Evolutionary conservation across 2,888 invertebrate species (phyloP), one percentile per base, ranked within the genome.

Genomic region (Andrena flavipes): DNA sequence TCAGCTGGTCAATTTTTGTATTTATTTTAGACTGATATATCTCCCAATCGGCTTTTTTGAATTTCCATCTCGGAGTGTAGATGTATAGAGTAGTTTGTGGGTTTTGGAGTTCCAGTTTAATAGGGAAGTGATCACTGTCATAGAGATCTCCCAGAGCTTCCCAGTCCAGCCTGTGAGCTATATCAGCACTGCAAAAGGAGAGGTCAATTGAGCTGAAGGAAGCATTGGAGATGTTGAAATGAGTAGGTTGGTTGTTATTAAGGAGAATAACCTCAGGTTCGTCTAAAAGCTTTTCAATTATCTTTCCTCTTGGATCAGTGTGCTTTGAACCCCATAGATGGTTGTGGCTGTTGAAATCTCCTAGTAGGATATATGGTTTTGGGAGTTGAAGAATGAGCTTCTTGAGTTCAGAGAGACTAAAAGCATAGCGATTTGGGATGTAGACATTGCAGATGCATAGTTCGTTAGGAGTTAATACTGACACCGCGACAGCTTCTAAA

Each of bases 301-400:
- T 65, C 76, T 82, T 85, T 35, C 88, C 88, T 77, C 82, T 75
- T 2, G 63, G n/a, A 56, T 86, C 79, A 20, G 76, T 80, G 20
- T 42, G 29, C 0, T 10, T 26, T 0, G 78, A 88, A 2, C 87
- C 85, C 85, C 84, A 86, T 4, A 81, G 5, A 4, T 54, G 30
- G 26, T 87, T 82, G 48, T 87, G 76, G 33, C 80, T 75, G 60
- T 88, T 89, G 5, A 89, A 83, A 56, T 90, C 88, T 8, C 89
- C 89, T n/a, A 87, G 35, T 4, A 89, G 74, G 6, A 89, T 56
- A n/a, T 77, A 76, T 2, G 88, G 88, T 54, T 72, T 73, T 3
- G 88, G 87, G 16, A 90, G 67, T 76, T 90, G 85, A 10, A 3
- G 20, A 23, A 56, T 20, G 2, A 56, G 56, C 1, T 56, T 23